Evolutionary conservation across 2,113 vertebrate genomes (phyloP).

Genomic region (Diglossa brunneiventris): DNA sequence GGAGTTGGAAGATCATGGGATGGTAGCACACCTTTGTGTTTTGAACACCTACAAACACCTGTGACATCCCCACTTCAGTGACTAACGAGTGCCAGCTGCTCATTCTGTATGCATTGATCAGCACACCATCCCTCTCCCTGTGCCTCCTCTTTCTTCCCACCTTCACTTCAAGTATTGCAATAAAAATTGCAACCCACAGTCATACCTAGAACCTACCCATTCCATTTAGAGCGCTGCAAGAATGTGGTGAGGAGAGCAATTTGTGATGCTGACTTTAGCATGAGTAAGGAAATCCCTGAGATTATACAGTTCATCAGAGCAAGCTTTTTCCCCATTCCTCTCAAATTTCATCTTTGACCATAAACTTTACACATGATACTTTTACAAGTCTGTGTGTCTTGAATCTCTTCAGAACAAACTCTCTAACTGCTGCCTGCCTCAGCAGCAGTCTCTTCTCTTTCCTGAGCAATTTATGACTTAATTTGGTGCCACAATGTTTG

Average conservation of each 20-base stretch:
- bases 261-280: background rate
- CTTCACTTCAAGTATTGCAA: background rate
- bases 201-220: background rate
- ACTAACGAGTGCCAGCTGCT: background rate
- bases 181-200: background rate
- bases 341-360: background rate
- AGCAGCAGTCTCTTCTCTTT: background rate
- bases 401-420: background rate
- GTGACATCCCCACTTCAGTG: background rate
- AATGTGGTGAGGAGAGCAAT: background rate
- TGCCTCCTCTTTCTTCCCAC: background rate
- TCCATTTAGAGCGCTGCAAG: background rate
- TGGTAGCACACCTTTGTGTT: background rate
- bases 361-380: background rate
- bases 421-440: background rate
- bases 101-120: background rate
- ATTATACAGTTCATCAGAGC: background rate
- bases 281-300: background rate
- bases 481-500: background rate
- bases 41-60: background rate
- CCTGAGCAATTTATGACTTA: background rate
- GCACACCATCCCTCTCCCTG: background rate
- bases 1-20: background rate
- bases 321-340: background rate
- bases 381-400: background rate